A percentile compares a stretch with the other conserved stretches of the same genome.
These are phyloP conservation scores for Drosophila neonasuta DNA, from an alignment of 2,888 invertebrate species.

Conservation along the genomic window DNA sequence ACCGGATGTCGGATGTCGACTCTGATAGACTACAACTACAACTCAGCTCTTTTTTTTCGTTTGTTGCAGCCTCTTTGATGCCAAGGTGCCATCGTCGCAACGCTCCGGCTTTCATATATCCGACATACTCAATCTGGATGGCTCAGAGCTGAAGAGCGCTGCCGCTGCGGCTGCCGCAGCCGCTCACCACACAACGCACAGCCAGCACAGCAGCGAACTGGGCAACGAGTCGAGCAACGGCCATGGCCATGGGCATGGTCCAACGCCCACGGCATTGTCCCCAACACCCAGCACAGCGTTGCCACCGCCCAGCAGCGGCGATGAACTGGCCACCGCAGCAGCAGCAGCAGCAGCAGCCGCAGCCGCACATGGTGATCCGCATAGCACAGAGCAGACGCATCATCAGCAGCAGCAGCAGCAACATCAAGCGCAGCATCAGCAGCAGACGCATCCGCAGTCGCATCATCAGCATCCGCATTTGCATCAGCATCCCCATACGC, in stretches of 20 bases:
- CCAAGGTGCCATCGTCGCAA: constrained; percentile 84
- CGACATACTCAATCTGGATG: constrained; percentile 95
- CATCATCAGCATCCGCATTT: constrained; percentile 46
- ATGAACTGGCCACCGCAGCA: constrained; percentile 37
- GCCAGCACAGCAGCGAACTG: constrained; percentile 33
- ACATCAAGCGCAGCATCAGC: constrained; percentile 25
- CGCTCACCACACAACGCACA: constrained; percentile 55
- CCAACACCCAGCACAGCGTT: constrained; percentile 59
- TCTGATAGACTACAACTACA: constrained; percentile 23
- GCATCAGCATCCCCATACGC: constrained; percentile 42
- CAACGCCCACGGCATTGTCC: constrained; percentile 56
- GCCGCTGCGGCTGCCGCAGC: constrained; percentile 70
- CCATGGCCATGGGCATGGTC: constrained; percentile 44
- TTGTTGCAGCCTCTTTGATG: constrained; percentile 88
- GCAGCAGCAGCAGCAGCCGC: constrained; percentile 21
- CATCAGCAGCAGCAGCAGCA: constrained; percentile 40
- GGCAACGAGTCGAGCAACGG: constrained; percentile 55
- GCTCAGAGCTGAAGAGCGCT: constrained; percentile 82
- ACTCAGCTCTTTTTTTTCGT: constrained; percentile 30
- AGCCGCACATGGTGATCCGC: constrained; percentile 48
- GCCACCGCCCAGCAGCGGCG: constrained; percentile 45
- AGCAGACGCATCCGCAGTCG: constrained; percentile 26
- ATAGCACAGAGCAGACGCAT: constrained; percentile 52
- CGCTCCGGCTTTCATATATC: constrained; percentile 95
- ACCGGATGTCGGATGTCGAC: constrained; percentile 63